Conservation (phyloP, 2,113 vertebrate species). For the Bubo blakistoni region DNA sequence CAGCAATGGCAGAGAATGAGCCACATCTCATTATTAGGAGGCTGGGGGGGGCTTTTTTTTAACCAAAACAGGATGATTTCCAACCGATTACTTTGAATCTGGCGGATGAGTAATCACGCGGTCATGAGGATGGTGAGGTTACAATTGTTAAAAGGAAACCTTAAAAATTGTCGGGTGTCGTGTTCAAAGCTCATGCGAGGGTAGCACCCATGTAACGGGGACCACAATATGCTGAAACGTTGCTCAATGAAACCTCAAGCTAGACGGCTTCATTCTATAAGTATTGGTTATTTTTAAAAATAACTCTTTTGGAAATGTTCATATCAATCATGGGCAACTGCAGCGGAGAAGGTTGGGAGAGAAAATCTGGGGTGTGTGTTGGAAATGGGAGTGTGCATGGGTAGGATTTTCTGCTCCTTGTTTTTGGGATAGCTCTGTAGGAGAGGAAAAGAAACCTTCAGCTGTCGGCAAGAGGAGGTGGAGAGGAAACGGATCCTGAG, state of each 20-base stretch:
- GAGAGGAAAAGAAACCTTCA: neutral
- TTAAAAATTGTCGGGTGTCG: accelerated
- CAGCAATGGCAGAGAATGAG: neutral
- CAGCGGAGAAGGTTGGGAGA: neutral
- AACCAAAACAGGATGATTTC: neutral
- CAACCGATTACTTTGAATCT: neutral
- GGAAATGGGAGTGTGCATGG: neutral
- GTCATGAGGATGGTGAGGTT: neutral
- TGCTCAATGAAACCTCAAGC: neutral
- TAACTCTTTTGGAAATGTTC: neutral
- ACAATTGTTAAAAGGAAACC: neutral
- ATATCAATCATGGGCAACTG: neutral
- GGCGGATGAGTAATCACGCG: neutral
- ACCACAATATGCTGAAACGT: neutral
- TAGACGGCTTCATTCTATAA: neutral
- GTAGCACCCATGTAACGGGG: neutral
- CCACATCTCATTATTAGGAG: neutral
- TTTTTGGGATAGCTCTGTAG: neutral
- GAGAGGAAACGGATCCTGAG: neutral
- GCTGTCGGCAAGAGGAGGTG: neutral
- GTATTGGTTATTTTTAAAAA: neutral
- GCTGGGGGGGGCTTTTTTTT: neutral
- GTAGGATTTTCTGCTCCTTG: neutral
- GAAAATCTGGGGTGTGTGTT: neutral
- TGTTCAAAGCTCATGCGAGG: neutral